A percentile compares a stretch with the other conserved stretches of the same genome.
Evolutionary conservation across 2,113 vertebrate species (phyloP).

Genomic region (Perca flavescens): DNA sequence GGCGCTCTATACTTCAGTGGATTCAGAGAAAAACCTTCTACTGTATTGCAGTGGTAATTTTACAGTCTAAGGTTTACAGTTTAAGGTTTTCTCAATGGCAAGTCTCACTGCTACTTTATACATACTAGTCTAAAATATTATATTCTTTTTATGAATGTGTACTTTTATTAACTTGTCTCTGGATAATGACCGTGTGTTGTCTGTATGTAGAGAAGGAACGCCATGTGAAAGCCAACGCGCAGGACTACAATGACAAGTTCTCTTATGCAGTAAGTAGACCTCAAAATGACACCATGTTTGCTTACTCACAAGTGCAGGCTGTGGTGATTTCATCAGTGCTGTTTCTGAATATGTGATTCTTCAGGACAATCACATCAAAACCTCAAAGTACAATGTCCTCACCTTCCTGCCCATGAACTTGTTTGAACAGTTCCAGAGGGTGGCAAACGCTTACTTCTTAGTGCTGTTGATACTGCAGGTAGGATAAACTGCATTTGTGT

Average conservation of each 20-base stretch:
- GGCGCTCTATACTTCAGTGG: background rate
- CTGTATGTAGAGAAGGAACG: conserved; percentile 86
- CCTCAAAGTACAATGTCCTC: conserved; percentile 94
- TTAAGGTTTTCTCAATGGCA: background rate
- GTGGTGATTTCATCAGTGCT: background rate
- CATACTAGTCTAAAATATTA: background rate
- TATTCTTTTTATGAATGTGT: background rate
- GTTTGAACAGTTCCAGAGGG: conserved; percentile 96
- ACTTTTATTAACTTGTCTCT: background rate
- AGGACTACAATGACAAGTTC: conserved; percentile 89
- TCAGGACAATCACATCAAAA: conserved; percentile 87
- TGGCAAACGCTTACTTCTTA: conserved; percentile 95
- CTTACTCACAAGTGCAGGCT: background rate
- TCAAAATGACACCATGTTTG: background rate
- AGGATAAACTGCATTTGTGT: background rate
- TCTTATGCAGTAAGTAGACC: conserved; percentile 87
- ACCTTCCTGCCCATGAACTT: conserved; percentile 96
- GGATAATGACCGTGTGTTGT: background rate
- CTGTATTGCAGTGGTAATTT: too few species aligned
- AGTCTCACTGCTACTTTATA: background rate
- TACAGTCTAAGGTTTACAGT: too few species aligned
- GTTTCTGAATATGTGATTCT: background rate
- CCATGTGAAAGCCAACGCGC: conserved; percentile 88
- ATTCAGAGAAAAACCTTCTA: background rate
- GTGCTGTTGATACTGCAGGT: conserved; percentile 95